Evolutionary conservation across 2,888 invertebrate species (phyloP), one percentile per base, ranked within the genome.

Genomic region (Dolichomitus sp.): DNA sequence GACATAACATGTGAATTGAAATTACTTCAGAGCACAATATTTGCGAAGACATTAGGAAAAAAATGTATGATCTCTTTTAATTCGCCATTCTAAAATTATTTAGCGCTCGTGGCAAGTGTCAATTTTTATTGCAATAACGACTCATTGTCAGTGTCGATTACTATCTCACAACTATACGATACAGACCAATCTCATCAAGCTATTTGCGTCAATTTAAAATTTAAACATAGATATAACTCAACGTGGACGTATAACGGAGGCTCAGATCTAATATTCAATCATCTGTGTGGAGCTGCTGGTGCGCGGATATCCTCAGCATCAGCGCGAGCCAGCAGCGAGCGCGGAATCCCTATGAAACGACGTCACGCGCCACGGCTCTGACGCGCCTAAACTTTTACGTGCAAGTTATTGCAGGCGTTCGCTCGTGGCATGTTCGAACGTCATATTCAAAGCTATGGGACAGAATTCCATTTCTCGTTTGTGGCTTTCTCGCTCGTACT

Each of bases 331-430:
- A 27, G 4, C 12, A 19, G 54, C 14, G 63, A 33, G 30, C 69
- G 33, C 17, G 14, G 30, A 14, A 37, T 59, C 68, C 23, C 65
- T 30, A 37, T 40, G 42, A 17, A 66, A 27, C 65, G 54, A 68
- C 68, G 76, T 76, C 68, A 76, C 59, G 27, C 30, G 40, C n/a
- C 68, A n/a, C 40, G 12, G 37, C 59, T 57, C 37, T 48, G 72
- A 65, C 65, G 40, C 17, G n/a, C 23, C 65, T 57, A 65, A 79
- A 72, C 65, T 52, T 65, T 72, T 72, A 57, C 17, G 33, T 14
- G 33, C 54, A 72, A 65, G 40, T 65, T 57, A 72, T 72, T 57
- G 37, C 65, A 33, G 9, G 9, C 30, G 66, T 33, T 50, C 27
- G 45, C 40, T 48, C 45, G 23, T 23, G 19, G 14, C 63, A 54